Evolutionary conservation across 2,113 vertebrate genomes (phyloP).

Genomic region (Atractosteus spatula): DNA sequence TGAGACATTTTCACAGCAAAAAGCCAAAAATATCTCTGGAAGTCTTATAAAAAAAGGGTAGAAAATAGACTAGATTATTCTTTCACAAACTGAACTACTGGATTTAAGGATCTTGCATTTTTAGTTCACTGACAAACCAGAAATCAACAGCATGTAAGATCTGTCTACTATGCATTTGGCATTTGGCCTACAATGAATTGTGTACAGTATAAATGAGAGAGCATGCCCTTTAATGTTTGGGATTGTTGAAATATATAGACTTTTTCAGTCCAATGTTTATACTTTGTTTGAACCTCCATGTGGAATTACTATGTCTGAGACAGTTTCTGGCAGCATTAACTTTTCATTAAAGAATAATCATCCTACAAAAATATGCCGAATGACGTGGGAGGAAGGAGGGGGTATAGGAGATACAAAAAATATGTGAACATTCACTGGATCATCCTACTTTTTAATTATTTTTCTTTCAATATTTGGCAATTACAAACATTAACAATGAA

Average conservation of each 20-base stretch:
- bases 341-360: no score
- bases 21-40: background rate
- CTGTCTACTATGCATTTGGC: background rate
- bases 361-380: background rate
- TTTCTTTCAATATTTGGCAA: no score
- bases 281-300: conserved; percentile 7
- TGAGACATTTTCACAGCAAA: no score
- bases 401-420: background rate
- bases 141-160: background rate
- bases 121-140: no score
- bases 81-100: background rate
- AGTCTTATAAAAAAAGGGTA: background rate
- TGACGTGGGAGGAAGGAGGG: background rate
- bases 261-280: background rate
- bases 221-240: background rate
- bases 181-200: background rate
- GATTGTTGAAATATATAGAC: background rate
- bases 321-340: background rate
- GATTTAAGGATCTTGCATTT: background rate
- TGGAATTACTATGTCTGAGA: background rate
- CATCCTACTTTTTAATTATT: no score
- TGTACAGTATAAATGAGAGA: conserved; percentile 5
- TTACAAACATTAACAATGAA: no score
- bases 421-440: no score
- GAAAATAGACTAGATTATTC: conserved; percentile 16